Evolutionary conservation across 2,113 vertebrate species (phyloP).

Genomic region (Reinhardtius hippoglossoides): DNA sequence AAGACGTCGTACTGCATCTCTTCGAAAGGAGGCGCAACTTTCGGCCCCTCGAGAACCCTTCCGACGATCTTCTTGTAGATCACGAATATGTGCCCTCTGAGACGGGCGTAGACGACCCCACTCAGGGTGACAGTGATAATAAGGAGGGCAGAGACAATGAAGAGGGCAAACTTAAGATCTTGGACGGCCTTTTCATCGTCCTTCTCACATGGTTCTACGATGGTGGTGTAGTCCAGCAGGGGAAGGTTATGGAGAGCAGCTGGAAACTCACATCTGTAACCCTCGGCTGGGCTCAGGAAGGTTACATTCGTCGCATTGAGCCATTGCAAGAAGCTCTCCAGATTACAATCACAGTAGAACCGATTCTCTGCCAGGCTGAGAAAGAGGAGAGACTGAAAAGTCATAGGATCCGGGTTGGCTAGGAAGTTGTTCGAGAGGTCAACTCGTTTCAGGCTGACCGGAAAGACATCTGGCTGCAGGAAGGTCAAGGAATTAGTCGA

Average conservation of each 20-base stretch:
- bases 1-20: slow-evolving; percentile 84
- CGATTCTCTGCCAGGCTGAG: slow-evolving; percentile 84
- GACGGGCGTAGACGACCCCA: slow-evolving; percentile 67
- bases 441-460: slow-evolving; percentile 79
- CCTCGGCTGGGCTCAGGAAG: slow-evolving; percentile 55
- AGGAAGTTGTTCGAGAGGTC: slow-evolving; percentile 86
- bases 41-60: slow-evolving; percentile 63
- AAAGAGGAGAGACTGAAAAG: slow-evolving; percentile 76
- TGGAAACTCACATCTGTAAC: slow-evolving; percentile 84
- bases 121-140: slow-evolving; percentile 48
- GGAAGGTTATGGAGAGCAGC: slow-evolving; percentile 46
- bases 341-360: slow-evolving; percentile 87
- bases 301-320: slow-evolving; percentile 83
- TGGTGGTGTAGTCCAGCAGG: slow-evolving; percentile 59
- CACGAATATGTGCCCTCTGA: slow-evolving; percentile 82
- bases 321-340: slow-evolving; percentile 83
- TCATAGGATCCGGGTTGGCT: slow-evolving; percentile 81
- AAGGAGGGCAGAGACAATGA: slow-evolving; percentile 63
- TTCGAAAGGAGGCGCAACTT: slow-evolving; percentile 7
- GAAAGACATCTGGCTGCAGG: slow-evolving; percentile 81
- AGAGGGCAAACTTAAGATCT: slow-evolving; percentile 79
- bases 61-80: slow-evolving; percentile 80
- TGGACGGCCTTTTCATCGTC: slow-evolving; percentile 72
- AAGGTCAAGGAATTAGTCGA: slow-evolving; percentile 84
- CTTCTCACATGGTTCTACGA: slow-evolving; percentile 62